A percentile compares a stretch with the other conserved stretches of the same genome.
phyloP scores from a whole-genome alignment of 2,888 invertebrate species.

The Apomyelois bistriatella region DNA sequence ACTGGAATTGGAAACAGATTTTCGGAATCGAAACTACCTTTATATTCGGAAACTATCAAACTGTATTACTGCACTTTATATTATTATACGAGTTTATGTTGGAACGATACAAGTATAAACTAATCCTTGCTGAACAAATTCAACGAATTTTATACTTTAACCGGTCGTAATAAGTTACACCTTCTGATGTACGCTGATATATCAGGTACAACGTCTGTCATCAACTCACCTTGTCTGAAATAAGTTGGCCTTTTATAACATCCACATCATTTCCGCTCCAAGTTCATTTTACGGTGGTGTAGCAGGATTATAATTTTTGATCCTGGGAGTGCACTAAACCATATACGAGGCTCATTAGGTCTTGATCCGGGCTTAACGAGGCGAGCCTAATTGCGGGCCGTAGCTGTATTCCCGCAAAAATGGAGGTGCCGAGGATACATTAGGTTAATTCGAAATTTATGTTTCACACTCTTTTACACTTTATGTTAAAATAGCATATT shows the following conservation, averaged over 20 bases:
- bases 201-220: conserved; percentile 43
- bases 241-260: conserved; percentile 24
- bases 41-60: conserved; percentile 12
- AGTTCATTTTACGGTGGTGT: conserved; percentile 38
- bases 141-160: conserved; percentile 31
- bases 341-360: conserved; percentile 73
- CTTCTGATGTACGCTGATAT: conserved; percentile 29
- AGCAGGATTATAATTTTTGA: conserved; percentile 64
- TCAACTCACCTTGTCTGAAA: conserved; percentile 37
- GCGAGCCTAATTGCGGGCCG: conserved; percentile 64
- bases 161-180: conserved; percentile 25
- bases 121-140: not conserved
- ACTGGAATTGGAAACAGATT: not conserved
- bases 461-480: conserved; percentile 30
- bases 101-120: not conserved
- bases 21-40: not conserved
- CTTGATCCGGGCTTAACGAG: conserved; percentile 70
- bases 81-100: not conserved
- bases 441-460: conserved; percentile 41
- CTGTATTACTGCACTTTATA: not conserved
- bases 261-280: not conserved
- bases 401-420: conserved; percentile 46
- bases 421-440: conserved; percentile 36
- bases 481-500: conserved; percentile 10
- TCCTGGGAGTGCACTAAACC: conserved; percentile 66